These are phyloP conservation scores for Empidonax alnorum DNA, from an alignment of 2,113 vertebrate genomes.

Conservation along the genomic window DNA sequence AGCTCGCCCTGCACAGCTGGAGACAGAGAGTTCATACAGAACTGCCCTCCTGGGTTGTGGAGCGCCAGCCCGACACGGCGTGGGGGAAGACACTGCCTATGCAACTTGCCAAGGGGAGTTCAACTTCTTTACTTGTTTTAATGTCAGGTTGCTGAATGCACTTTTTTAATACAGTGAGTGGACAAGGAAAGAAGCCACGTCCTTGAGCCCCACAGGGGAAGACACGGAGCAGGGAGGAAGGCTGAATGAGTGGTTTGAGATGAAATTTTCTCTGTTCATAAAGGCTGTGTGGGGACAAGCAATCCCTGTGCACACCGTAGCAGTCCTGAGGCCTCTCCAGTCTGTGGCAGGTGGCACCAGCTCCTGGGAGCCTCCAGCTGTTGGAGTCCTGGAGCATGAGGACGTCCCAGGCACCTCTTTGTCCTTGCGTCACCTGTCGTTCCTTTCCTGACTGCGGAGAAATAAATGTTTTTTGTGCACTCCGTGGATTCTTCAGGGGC, in stretches of 20 bases:
- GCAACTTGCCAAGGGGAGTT: background rate
- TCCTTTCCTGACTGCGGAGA: background rate
- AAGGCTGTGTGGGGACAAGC: background rate
- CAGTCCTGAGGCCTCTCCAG: background rate
- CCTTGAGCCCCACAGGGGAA: background rate
- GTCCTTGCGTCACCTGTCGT: background rate
- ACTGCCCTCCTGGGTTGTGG: background rate
- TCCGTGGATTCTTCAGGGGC: background rate
- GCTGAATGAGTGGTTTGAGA: fast-evolving
- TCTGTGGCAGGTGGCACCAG: background rate
- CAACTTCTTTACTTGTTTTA: background rate
- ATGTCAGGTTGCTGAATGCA: background rate
- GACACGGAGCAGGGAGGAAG: background rate
- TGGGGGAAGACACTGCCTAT: background rate
- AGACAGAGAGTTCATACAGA: background rate
- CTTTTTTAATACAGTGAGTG: background rate
- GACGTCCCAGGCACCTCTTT: background rate
- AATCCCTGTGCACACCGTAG: fast-evolving
- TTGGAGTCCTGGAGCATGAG: background rate
- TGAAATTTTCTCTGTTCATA: background rate
- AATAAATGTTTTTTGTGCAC: background rate
- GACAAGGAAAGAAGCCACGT: background rate
- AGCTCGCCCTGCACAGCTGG: background rate
- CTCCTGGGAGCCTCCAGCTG: background rate
- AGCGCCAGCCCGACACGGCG: background rate